Conservation (phyloP, 1,140 invertebrate species). For the Aphelenchoides fujianensis region DNA sequence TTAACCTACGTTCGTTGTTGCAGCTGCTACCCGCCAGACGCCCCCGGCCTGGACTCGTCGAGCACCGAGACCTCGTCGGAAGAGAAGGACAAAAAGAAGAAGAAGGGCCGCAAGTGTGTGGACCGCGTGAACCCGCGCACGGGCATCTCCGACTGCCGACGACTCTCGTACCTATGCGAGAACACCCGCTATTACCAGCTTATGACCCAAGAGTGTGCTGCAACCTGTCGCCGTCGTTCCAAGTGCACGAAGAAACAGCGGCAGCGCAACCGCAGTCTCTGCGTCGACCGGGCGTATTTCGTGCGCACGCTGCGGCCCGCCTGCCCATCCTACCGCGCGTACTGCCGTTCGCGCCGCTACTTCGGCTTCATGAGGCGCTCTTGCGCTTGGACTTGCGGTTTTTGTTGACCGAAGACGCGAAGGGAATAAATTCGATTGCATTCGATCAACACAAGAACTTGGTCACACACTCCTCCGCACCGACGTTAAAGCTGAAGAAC, state of each 20-base stretch:
- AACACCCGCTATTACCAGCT: not conserved
- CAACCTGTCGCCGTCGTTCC: not conserved
- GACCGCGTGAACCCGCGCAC: not conserved
- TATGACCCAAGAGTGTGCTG: conserved; percentile 11
- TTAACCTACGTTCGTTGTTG: no score
- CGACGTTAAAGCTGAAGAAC: not conserved
- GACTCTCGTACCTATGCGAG: conserved; percentile 2
- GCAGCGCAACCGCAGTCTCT: not conserved
- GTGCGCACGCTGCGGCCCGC: no score
- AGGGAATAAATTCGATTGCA: no score
- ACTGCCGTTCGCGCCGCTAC: not conserved
- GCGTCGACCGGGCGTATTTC: no score
- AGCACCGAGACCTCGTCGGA: not conserved
- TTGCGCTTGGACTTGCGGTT: no score
- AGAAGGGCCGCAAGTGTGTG: not conserved
- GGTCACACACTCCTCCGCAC: not conserved
- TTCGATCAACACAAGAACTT: conserved; percentile 16
- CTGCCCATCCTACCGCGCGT: no score
- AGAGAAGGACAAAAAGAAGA: not conserved
- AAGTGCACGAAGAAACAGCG: not conserved
- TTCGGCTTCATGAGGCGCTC: not conserved
- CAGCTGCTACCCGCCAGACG: not conserved
- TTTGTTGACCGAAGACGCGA: not conserved
- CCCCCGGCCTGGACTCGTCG: not conserved
- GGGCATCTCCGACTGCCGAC: conserved; percentile 8